Evolutionary conservation across 2,113 vertebrate genomes (phyloP).

Genomic region (Salvelinus namaycush): DNA sequence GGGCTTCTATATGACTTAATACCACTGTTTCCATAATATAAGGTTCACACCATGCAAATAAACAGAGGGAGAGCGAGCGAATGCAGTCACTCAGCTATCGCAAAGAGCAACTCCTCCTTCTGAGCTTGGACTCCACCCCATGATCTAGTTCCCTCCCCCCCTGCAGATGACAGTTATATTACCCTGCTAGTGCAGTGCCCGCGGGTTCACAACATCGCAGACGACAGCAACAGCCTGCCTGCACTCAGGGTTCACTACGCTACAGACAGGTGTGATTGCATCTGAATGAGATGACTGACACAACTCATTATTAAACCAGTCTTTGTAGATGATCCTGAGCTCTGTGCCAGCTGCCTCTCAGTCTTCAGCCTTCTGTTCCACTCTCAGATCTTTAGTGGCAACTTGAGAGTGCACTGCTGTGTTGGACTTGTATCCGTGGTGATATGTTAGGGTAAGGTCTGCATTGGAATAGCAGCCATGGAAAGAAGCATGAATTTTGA

Average conservation of each 20-base stretch:
- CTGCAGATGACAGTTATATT: slow-evolving; percentile 26
- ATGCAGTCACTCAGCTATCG: not conserved
- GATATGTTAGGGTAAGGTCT: not conserved
- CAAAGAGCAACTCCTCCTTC: slow-evolving; percentile 13
- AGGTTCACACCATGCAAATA: not conserved
- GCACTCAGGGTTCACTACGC: not conserved
- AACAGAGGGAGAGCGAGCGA: not conserved
- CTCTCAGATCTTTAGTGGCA: not conserved
- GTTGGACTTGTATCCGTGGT: not conserved
- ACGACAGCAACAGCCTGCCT: not conserved
- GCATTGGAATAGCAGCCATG: not conserved
- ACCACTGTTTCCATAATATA: no score
- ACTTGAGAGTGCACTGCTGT: not conserved
- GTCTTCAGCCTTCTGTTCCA: not conserved
- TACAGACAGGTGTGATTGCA: slow-evolving; percentile 11
- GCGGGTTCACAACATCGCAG: not conserved
- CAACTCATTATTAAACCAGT: not conserved
- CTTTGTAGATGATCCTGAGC: not conserved
- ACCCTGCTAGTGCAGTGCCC: not conserved
- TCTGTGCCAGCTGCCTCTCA: not conserved
- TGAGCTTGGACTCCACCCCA: not conserved
- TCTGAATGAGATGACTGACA: not conserved
- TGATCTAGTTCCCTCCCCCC: slow-evolving; percentile 26
- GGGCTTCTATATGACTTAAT: no score
- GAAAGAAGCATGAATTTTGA: slow-evolving; percentile 63